Percentiles rank a stretch among this genome's conserved stretches.
Evolutionary conservation across 2,113 vertebrate genomes (phyloP).

Genomic region (Poeciliopsis retropinna): DNA sequence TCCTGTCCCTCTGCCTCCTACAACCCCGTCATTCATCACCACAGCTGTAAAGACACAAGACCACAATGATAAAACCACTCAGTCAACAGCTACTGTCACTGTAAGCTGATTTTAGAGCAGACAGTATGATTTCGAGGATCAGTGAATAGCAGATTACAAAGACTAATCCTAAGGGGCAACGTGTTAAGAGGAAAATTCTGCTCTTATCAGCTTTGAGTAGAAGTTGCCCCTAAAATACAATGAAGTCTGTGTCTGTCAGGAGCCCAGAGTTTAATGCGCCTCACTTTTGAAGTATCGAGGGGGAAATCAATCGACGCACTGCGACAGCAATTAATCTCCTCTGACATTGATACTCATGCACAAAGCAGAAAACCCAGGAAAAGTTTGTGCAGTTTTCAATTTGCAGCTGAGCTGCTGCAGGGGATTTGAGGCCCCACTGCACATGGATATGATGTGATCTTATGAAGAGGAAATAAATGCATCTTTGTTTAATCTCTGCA

Average conservation of each 20-base stretch:
- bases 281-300: slow-evolving; percentile 50
- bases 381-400: background rate
- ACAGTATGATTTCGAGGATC: slow-evolving; percentile 80
- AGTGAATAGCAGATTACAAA: slow-evolving; percentile 73
- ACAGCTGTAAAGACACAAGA: slow-evolving; percentile 47
- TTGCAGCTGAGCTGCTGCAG: background rate
- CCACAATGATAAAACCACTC: slow-evolving; percentile 61
- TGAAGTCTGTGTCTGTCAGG: slow-evolving; percentile 56
- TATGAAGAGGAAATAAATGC: slow-evolving; percentile 24
- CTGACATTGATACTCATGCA: slow-evolving; percentile 32
- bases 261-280: slow-evolving; percentile 39
- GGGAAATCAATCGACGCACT: slow-evolving; percentile 23
- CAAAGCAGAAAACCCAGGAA: slow-evolving; percentile 16
- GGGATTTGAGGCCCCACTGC: background rate
- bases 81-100: slow-evolving; percentile 60
- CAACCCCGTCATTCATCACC: slow-evolving; percentile 29
- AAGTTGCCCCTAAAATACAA: slow-evolving; percentile 66
- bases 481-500: slow-evolving; percentile 30
- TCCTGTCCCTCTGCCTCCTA: slow-evolving; percentile 38
- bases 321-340: slow-evolving; percentile 34
- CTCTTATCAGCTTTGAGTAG: slow-evolving; percentile 67
- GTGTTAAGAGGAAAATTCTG: slow-evolving; percentile 69
- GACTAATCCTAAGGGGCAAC: slow-evolving; percentile 69
- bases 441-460: slow-evolving; percentile 18
- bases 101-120: slow-evolving; percentile 75